Evolutionary conservation across 23 tunicate genomes (phyloP), one percentile per base, ranked within the genome.

Genomic region (Corella eumyota): DNA sequence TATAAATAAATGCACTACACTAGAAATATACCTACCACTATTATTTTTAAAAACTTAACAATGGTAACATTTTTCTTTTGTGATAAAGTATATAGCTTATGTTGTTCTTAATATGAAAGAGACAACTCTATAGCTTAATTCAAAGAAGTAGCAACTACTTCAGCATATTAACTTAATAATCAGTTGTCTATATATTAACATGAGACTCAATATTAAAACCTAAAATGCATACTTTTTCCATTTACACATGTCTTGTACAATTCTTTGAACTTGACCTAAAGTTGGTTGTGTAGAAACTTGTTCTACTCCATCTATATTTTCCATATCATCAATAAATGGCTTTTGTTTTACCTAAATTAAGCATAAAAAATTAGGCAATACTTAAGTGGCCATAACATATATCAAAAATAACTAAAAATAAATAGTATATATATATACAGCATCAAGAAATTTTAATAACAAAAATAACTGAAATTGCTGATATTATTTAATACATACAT

Each of bases 211-310:
- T 40, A 40, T 40, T 40, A 40, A 15, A 40, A 9, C 15, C 48
- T 15, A n/a, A n/a, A n/a, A n/a, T n/a, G n/a, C 75, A 32, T 62
- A 82, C 92, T 61, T 76, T 62, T 68, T 66, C 81, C 90, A 90
- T 40, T 50, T 61, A 36, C 87, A 79, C 74, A 81, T 79, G 48
- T 63, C 38, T 36, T 67, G 70, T 15, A 75, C 97, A 29, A 70
- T 67, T 38, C 66, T 67, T 44, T 81, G 87, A 22, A 90, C 90
- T 73, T 90, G 97, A 25, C 66, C 30, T 17, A 81, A 37, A 1
- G 87, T 72, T 34, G 87, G 97, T 58, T 81, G 97, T 17, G 77
- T 80, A 19, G 71, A 36, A 7, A 90, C 83, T 53, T 79, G 97
- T 23, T 75, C 62, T 15, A 90, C 70, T 19, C 77, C 82, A 2